Conservation (phyloP, 2,888 invertebrate species). For the Andricus curvator region DNA sequence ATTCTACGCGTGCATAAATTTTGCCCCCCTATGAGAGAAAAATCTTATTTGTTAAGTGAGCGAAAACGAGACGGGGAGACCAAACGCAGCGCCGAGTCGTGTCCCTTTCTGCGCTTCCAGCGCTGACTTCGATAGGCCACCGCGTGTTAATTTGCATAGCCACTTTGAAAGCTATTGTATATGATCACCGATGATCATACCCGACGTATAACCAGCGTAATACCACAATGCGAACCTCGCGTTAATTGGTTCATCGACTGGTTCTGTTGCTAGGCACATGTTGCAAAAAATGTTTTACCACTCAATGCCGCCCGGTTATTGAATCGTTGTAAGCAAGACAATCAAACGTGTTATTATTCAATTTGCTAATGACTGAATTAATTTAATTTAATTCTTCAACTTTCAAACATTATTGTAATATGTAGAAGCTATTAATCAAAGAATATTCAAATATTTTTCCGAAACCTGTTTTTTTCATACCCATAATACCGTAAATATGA, state of each 20-base stretch:
- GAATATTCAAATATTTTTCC: no score
- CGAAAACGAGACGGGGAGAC: constrained; percentile 9
- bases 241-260: constrained; percentile 38
- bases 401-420: no score
- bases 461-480: no score
- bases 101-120: background rate
- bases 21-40: constrained; percentile 49
- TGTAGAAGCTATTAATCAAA: no score
- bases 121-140: background rate
- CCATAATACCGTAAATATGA: no score
- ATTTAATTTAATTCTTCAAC: background rate
- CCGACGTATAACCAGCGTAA: constrained; percentile 23
- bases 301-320: constrained; percentile 26
- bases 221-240: constrained; percentile 30
- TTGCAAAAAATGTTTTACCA: constrained; percentile 3
- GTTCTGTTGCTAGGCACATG: constrained; percentile 31
- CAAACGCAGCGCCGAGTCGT: background rate
- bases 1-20: constrained; percentile 64
- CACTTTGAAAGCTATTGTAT: constrained; percentile 57
- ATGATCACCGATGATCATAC: constrained; percentile 28
- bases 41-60: constrained; percentile 56
- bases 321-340: constrained; percentile 1
- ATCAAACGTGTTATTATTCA: constrained; percentile 1
- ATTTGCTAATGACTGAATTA: background rate
- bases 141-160: constrained; percentile 63